Conservation (phyloP, 2,797 vertebrate species). For the Sarcoramphus papa region DNA sequence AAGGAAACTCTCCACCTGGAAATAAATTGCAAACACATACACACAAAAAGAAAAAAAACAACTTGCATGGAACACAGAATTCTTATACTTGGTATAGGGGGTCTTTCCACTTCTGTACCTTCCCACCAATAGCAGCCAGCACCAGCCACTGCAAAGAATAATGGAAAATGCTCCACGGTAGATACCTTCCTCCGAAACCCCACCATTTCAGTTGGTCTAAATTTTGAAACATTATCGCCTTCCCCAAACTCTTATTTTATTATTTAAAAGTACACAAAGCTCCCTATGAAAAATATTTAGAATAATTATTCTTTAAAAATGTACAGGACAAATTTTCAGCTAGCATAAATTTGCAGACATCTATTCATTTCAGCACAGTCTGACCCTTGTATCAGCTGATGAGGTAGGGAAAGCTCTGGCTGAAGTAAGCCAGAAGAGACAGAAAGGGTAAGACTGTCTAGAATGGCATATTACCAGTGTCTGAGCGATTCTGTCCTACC, state of each 20-base stretch:
- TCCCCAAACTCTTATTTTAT: not conserved
- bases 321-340: not conserved
- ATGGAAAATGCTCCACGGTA: not conserved
- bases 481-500: not conserved
- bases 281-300: not conserved
- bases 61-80: not conserved
- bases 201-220: not conserved
- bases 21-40: slow-evolving; percentile 9
- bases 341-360: not conserved
- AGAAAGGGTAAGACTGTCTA: not conserved
- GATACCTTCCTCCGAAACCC: not conserved
- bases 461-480: not conserved
- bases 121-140: not conserved
- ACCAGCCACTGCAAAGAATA: not conserved
- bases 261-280: not conserved
- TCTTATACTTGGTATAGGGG: not conserved
- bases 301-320: not conserved
- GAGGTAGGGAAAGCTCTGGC: not conserved
- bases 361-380: not conserved
- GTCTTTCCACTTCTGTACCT: not conserved
- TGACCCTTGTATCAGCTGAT: not conserved
- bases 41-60: not conserved
- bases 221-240: not conserved
- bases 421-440: not conserved
- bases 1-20: slow-evolving; percentile 85